Evolutionary conservation across 2,797 vertebrate genomes (phyloP).

Genomic region (Bradypodion ventrale): DNA sequence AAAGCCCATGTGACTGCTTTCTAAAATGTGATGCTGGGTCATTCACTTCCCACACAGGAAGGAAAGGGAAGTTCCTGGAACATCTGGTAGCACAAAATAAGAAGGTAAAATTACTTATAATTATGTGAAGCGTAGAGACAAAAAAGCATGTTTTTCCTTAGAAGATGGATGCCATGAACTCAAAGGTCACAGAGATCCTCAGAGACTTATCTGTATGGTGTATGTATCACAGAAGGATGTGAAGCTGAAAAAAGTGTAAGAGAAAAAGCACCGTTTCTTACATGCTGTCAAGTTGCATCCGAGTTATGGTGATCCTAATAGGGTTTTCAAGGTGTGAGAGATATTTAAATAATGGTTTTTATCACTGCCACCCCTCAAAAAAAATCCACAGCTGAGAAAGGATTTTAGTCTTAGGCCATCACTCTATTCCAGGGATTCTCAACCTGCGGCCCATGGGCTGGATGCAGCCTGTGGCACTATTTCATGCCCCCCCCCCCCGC

Average conservation of each 20-base stretch:
- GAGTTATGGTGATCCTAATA: no score
- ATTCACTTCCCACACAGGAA: neutral
- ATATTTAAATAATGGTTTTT: no score
- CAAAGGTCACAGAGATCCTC: neutral
- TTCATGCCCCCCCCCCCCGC: no score
- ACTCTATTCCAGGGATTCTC: no score
- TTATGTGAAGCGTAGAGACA: neutral
- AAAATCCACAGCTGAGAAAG: no score
- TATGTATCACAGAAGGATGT: neutral
- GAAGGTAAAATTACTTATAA: neutral
- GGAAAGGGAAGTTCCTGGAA: conserved; percentile 8
- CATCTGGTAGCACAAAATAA: neutral
- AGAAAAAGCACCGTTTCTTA: no score
- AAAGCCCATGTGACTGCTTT: neutral
- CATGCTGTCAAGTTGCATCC: no score
- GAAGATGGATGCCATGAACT: neutral
- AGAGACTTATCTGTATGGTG: neutral
- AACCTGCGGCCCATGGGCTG: no score
- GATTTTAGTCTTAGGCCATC: no score
- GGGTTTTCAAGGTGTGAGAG: no score
- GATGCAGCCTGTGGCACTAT: no score
- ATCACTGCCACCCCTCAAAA: no score
- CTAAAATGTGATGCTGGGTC: neutral
- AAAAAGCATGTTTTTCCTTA: neutral
- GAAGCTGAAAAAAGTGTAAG: neutral